phyloP scores from a whole-genome alignment of 2,797 vertebrate species.

The Petrocephalus sullivani region DNA sequence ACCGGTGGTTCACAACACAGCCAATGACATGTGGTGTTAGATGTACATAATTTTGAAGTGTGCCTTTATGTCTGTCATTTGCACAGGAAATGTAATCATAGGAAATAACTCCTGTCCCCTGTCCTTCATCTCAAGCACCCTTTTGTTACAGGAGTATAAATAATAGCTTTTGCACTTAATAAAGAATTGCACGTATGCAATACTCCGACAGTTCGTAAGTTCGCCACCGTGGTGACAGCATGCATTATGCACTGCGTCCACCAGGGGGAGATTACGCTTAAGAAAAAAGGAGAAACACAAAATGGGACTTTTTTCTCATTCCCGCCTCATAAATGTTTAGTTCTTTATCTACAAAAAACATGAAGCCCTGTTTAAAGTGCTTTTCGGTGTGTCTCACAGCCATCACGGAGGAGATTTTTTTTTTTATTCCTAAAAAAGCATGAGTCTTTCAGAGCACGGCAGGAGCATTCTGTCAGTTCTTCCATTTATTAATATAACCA shows the following conservation, averaged over 20 bases:
- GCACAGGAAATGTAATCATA: conserved; percentile 38
- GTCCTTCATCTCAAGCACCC: background rate
- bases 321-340: background rate
- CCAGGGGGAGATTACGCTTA: conserved; percentile 40
- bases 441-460: conserved; percentile 41
- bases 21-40: conserved; percentile 46
- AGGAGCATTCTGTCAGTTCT: conserved; percentile 40
- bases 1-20: conserved; percentile 55
- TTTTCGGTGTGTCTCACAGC: conserved; percentile 54
- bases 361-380: conserved; percentile 53
- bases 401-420: conserved; percentile 47
- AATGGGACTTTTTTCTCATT: background rate
- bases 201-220: background rate
- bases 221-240: conserved; percentile 30
- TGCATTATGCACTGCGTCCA: conserved; percentile 52
- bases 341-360: conserved; percentile 19
- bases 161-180: conserved; percentile 16
- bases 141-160: conserved; percentile 10
- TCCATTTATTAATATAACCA: conserved; percentile 1
- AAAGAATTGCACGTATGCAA: background rate
- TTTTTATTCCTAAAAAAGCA: conserved; percentile 17
- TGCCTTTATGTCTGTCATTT: conserved; percentile 35
- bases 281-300: background rate
- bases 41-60: conserved; percentile 54
- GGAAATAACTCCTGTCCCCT: conserved; percentile 32